Evolutionary conservation across 2,888 invertebrate genomes (phyloP).

Genomic region (Mactromeris polynyma): DNA sequence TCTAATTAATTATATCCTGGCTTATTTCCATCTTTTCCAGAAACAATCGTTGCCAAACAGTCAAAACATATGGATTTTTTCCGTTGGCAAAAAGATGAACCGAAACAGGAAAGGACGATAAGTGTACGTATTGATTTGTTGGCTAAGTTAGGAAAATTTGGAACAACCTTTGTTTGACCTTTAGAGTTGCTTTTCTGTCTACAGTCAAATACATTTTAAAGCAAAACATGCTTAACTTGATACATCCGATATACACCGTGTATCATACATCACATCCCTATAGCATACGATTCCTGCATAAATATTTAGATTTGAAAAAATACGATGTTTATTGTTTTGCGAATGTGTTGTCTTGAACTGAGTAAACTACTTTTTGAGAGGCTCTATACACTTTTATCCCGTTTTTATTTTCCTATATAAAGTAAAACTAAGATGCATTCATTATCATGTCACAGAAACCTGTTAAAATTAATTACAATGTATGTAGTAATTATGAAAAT

Average conservation of each 20-base stretch:
- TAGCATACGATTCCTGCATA: too few relatives aligned
- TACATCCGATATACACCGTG: not conserved
- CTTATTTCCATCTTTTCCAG: constrained; percentile 83
- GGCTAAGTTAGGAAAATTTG: not conserved
- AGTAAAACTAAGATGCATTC: too few relatives aligned
- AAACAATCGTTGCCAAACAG: constrained; percentile 94
- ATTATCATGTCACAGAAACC: too few relatives aligned
- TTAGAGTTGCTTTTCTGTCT: not conserved
- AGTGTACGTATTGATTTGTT: constrained; percentile 51
- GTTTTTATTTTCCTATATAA: too few relatives aligned
- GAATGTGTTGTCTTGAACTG: too few relatives aligned
- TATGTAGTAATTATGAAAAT: too few relatives aligned
- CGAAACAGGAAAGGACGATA: constrained; percentile 64
- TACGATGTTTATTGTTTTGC: too few relatives aligned
- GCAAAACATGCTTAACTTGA: not conserved
- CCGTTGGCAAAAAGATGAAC: constrained; percentile 70
- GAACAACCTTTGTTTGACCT: not conserved
- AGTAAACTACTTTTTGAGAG: too few relatives aligned
- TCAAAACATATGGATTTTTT: constrained; percentile 87
- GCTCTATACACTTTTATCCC: too few relatives aligned
- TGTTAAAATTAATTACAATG: too few relatives aligned
- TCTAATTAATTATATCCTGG: not conserved
- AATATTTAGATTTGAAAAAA: too few relatives aligned
- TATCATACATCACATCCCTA: too few relatives aligned
- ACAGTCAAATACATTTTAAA: not conserved